These are phyloP conservation scores for Drosophila glabriapex DNA, from an alignment of 2,888 invertebrate species.

Conservation along the genomic window DNA sequence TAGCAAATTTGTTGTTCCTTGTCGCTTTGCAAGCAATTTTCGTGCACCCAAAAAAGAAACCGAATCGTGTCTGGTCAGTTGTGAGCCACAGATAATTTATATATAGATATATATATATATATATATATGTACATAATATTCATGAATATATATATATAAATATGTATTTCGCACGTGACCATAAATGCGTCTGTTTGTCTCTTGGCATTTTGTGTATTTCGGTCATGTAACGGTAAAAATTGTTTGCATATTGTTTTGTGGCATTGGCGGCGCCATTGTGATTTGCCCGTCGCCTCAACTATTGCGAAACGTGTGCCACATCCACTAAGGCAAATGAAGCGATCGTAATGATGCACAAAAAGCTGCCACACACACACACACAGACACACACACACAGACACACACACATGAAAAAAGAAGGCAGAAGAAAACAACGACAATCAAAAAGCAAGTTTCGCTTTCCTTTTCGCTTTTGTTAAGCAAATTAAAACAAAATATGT, in stretches of 20 bases:
- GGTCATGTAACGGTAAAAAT: conserved; percentile 80
- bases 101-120: not conserved
- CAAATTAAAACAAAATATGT: conserved; percentile 80
- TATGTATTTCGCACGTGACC: conserved; percentile 70
- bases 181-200: conserved; percentile 64
- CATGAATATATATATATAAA: not conserved
- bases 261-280: conserved; percentile 54
- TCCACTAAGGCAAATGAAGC: conserved; percentile 81
- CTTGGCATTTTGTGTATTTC: conserved; percentile 71
- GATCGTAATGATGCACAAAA: conserved; percentile 65
- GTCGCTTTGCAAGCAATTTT: conserved; percentile 53
- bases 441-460: conserved; percentile 42
- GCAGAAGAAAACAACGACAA: not conserved
- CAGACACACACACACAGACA: not conserved
- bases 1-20: conserved; percentile 24
- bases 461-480: conserved; percentile 60
- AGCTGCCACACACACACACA: conserved; percentile 9
- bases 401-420: not conserved
- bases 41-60: conserved; percentile 26
- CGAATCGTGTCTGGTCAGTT: conserved; percentile 55
- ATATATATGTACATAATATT: conserved; percentile 3
- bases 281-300: conserved; percentile 48
- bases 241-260: conserved; percentile 82
- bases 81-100: conserved; percentile 11
- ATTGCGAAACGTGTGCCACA: conserved; percentile 70